Evolutionary conservation across 2,888 invertebrate genomes (phyloP), one percentile per base, ranked within the genome.

Genomic region (Rugalucina vietnamica): DNA sequence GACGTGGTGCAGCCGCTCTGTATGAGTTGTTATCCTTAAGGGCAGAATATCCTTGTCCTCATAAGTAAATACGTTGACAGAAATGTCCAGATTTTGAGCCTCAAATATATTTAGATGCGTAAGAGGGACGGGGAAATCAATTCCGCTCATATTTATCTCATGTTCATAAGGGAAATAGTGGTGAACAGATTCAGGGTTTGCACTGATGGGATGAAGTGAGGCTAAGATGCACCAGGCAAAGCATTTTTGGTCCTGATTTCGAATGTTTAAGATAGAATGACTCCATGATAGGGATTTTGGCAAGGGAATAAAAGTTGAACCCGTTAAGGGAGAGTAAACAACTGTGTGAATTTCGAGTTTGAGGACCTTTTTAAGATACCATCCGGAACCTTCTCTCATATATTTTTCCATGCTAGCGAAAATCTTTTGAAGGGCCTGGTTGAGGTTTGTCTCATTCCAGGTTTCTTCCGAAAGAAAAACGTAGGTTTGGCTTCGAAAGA

Each of bases 21-120:
- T 32, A 27, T 72, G n/a, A 27, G 65, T 57, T 1, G 81, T 81
- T 24, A 85, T 85, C 73, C 60, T 75, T n/a, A 85, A 32, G 21
- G 83, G 87, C 32, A 81, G 37, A 0, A 84, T 85, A 10, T 81
- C 73, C 27, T 81, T 77, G 27, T 74, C 82, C 37, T 87, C 87
- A 75, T 39, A 79, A 5, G 77, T 65, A 84, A 83, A 88, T 2
- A 88, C 82, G 43, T 85, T 85, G 0, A 85, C 65, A 12, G 82
- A 85, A 34, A 85, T 83, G 36, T 78, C 70, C n/a, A 21, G n/a
- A 76, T 84, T 85, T 76, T 85, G 84, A 1, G 18, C 49, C 78
- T 87, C 85, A 39, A 87, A 73, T 80, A 60, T 85, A 29, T 77
- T 12, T 24, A 87, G 72, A 32, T 87, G 82, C 18, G 57, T 43